phyloP scores from a whole-genome alignment of 2,888 invertebrate genomes.

The Chrysodeixis includens region DNA sequence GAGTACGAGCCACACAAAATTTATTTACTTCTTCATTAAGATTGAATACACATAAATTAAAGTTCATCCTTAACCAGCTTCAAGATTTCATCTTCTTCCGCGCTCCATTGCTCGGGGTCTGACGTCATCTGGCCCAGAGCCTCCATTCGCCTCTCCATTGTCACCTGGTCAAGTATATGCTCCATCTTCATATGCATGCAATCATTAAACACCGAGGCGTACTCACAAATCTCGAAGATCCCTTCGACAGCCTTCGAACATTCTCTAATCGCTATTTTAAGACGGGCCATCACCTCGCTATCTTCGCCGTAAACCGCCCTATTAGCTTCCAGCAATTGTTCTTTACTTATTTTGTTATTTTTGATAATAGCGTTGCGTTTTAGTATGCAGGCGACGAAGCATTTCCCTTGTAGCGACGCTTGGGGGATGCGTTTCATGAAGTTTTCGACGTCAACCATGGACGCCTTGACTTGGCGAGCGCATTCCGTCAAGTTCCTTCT shows the following conservation, averaged over 20 bases:
- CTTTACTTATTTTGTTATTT: slow-evolving; percentile 75
- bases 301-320: slow-evolving; percentile 79
- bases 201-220: slow-evolving; percentile 83
- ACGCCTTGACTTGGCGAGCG: slow-evolving; percentile 80
- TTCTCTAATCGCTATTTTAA: slow-evolving; percentile 74
- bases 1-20: not conserved
- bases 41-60: slow-evolving; percentile 45
- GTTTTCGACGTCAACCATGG: slow-evolving; percentile 77
- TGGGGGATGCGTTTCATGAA: slow-evolving; percentile 82
- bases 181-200: slow-evolving; percentile 87
- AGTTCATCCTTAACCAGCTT: slow-evolving; percentile 82
- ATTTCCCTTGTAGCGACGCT: slow-evolving; percentile 77
- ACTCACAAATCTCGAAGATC: slow-evolving; percentile 84
- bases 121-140: slow-evolving; percentile 79
- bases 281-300: slow-evolving; percentile 75
- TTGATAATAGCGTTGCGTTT: slow-evolving; percentile 79
- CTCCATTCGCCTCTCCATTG: slow-evolving; percentile 83
- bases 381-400: slow-evolving; percentile 83
- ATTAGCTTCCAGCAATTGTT: slow-evolving; percentile 76
- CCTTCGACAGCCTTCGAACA: slow-evolving; percentile 71
- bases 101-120: slow-evolving; percentile 77
- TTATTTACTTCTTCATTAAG: not conserved
- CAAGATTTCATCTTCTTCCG: slow-evolving; percentile 79
- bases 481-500: slow-evolving; percentile 81
- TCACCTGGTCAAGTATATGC: slow-evolving; percentile 81